Evolutionary conservation across 2,797 vertebrate genomes (phyloP).

Genomic region (Pipistrellus pipistrellus): DNA sequence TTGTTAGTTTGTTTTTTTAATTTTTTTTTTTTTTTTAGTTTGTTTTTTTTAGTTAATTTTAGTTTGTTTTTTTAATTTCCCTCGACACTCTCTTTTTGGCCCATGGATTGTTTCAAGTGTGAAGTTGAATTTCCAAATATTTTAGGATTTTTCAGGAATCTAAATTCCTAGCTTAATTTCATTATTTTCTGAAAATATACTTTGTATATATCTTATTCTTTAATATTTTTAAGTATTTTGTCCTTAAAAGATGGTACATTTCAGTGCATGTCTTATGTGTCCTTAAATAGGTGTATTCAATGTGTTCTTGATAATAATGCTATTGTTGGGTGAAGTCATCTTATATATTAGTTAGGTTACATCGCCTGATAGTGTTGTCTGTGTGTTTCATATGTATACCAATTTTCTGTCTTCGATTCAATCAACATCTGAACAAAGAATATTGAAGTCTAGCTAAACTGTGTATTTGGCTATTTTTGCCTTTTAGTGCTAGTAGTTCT

Average conservation of each 20-base stretch:
- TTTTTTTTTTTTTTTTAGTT: too few relatives aligned
- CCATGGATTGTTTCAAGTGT: not conserved
- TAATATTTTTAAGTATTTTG: not conserved
- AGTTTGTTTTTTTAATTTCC: not conserved
- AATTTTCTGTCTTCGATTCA: not conserved
- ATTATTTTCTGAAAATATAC: not conserved
- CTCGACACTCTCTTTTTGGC: not conserved
- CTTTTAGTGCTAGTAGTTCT: not conserved
- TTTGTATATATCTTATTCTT: not conserved
- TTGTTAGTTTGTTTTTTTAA: not conserved
- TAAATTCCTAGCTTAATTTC: not conserved
- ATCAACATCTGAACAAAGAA: not conserved
- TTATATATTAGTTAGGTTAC: not conserved
- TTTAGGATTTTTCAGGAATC: not conserved
- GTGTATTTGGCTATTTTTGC: not conserved
- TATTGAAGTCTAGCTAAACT: not conserved
- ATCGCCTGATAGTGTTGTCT: not conserved
- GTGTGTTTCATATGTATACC: not conserved
- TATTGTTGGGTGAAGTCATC: not conserved
- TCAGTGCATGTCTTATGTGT: not conserved
- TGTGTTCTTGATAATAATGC: not conserved
- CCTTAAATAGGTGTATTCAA: not conserved
- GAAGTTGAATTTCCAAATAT: not conserved
- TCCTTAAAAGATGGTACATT: not conserved
- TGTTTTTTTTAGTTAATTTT: too few relatives aligned